Evolutionary conservation across 37 sponge, comb jelly and placozoan species (phyloP).

Genomic region (Theonella swinhoei): DNA sequence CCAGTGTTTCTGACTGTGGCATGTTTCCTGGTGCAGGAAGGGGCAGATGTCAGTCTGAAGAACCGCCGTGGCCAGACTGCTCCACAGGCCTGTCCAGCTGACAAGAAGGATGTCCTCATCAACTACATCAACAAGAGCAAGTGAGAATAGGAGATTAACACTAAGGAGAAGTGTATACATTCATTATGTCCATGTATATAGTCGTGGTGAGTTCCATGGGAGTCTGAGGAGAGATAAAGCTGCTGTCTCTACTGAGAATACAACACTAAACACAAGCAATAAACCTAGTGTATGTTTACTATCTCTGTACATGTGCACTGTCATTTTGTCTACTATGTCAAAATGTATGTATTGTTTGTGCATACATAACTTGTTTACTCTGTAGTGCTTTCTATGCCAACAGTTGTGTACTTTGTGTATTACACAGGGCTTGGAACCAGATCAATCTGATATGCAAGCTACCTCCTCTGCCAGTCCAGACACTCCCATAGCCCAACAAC

Average conservation of each 20-base stretch:
- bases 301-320: too few species aligned
- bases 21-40: slow-evolving; percentile 74
- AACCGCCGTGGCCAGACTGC: slow-evolving; percentile 61
- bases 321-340: too few species aligned
- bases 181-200: neutral
- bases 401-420: too few species aligned
- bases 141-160: neutral
- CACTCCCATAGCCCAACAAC: too few species aligned
- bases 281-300: neutral
- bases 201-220: slow-evolving; percentile 32
- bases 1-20: slow-evolving; percentile 27
- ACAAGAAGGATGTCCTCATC: slow-evolving; percentile 1
- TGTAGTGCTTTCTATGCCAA: too few species aligned
- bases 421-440: too few species aligned
- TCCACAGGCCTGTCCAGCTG: slow-evolving; percentile 39
- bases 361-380: too few species aligned
- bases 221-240: slow-evolving; percentile 21
- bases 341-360: too few species aligned
- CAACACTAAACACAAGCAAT: neutral
- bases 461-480: too few species aligned
- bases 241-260: neutral
- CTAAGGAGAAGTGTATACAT: neutral
- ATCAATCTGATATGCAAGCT: too few species aligned
- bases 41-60: slow-evolving; percentile 42
- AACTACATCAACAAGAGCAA: slow-evolving; percentile 11